Evolutionary conservation across 2,797 vertebrate species (phyloP), one percentile per base, ranked within the genome.

Genomic region (Pterois miles): DNA sequence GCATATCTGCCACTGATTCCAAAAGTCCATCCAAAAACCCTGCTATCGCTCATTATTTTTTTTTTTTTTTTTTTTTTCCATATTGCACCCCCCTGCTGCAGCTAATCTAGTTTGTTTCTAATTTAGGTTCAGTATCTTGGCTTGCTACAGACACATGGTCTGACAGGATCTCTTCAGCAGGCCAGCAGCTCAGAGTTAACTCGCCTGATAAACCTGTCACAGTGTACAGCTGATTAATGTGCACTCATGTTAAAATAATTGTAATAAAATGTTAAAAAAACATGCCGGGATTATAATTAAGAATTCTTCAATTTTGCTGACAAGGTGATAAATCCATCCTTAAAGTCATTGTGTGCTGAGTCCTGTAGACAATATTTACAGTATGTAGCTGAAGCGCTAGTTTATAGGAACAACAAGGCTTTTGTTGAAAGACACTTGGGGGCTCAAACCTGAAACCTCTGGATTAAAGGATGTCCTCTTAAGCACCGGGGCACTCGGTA

Each of bases 61-160:
- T 43, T 52, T 70, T 34, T 13, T 14, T 20, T 60, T 20, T 40
- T 5, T 4, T 5, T 71, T 73, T 68, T 65, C 23, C 33, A 10
- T 50, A 34, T 56, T 64, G 65, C 31, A 5, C 62, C 52, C 52
- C 52, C 31, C 7, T 0, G 53, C 36, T 40, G 54, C 48, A 38
- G 62, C 81, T 81, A 40, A 81, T 85, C 88, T 77, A 34, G 74
- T 79, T 68, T 74, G 83, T 76, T 88, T 86, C 87, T 90, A 89
- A 90, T 89, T 89, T 75, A 46, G 52, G 80, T 74, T 36, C 78
- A 9, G 71, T 88, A 84, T 91, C 87, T 90, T 82, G 59, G 73
- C 76, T n/a, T 38, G 74, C 69, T 81, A 65, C 48, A 38, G 64
- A 70, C 63, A 68, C 75, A 73, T 22, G 54, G 36, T 78, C 66